phyloP scores from a whole-genome alignment of 2,113 vertebrate species.

The Lathamus discolor region DNA sequence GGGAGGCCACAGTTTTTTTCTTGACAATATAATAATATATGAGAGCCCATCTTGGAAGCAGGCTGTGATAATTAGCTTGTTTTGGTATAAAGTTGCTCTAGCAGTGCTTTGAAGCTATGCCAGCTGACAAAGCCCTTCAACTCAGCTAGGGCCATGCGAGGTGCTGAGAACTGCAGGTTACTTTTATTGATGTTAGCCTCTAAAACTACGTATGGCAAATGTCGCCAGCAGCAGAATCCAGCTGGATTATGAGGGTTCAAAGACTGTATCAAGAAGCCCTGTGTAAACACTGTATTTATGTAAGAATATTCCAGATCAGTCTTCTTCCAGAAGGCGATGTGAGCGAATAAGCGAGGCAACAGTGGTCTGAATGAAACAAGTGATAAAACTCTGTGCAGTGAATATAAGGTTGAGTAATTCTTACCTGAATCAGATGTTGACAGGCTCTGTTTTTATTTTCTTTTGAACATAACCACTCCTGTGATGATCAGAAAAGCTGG shows the following conservation, averaged over 20 bases:
- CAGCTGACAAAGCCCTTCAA: conserved; percentile 25
- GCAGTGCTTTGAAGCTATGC: conserved; percentile 46
- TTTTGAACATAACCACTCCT: neutral
- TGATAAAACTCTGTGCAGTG: neutral
- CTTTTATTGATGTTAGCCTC: neutral
- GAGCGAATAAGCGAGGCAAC: neutral
- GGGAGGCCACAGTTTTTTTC: neutral
- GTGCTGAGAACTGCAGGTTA: neutral
- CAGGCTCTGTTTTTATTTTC: neutral
- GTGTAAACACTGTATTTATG: conserved; percentile 2
- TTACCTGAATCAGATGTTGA: neutral
- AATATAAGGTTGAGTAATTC: neutral
- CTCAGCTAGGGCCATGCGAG: neutral
- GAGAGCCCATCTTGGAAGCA: conserved; percentile 34
- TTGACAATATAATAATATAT: conserved; percentile 35
- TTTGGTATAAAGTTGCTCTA: conserved; percentile 4
- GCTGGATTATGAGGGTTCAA: neutral
- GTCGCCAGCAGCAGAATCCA: neutral
- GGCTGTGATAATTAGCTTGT: conserved; percentile 21
- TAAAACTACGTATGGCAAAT: neutral
- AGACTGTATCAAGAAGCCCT: neutral
- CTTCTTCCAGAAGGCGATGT: neutral
- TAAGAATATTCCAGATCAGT: neutral
- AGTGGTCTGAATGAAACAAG: neutral
- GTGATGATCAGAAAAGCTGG: neutral